phyloP scores from a whole-genome alignment of 2,113 vertebrate species.

The Caranx ignobilis region DNA sequence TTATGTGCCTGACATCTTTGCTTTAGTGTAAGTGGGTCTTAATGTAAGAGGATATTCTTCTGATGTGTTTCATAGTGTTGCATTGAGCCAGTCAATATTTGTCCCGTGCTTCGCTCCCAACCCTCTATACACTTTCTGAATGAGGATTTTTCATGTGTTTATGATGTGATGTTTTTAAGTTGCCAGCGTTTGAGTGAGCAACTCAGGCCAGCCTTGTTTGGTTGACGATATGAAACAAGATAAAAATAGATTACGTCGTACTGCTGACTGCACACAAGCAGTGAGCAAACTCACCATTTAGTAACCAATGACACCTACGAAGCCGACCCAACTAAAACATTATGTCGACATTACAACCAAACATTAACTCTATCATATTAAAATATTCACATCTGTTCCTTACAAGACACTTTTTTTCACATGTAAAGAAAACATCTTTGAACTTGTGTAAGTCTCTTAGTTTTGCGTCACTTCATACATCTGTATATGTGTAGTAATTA shows the following conservation, averaged over 20 bases:
- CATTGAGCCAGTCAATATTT: slow-evolving; percentile 52
- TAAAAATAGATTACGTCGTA: slow-evolving; percentile 77
- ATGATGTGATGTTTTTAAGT: slow-evolving; percentile 60
- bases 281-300: slow-evolving; percentile 77
- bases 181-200: slow-evolving; percentile 69
- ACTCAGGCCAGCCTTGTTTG: slow-evolving; percentile 77
- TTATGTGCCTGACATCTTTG: slow-evolving; percentile 83
- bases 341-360: slow-evolving; percentile 80
- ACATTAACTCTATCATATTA: slow-evolving; percentile 85
- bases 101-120: slow-evolving; percentile 35
- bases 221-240: slow-evolving; percentile 82
- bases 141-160: slow-evolving; percentile 58
- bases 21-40: slow-evolving; percentile 77
- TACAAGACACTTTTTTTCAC: slow-evolving; percentile 84
- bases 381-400: slow-evolving; percentile 87
- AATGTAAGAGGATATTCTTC: slow-evolving; percentile 65
- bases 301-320: slow-evolving; percentile 76
- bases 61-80: slow-evolving; percentile 54
- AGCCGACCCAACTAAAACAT: slow-evolving; percentile 82
- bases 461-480: slow-evolving; percentile 75
- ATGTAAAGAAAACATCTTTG: slow-evolving; percentile 80
- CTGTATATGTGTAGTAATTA: slow-evolving; percentile 84
- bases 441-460: slow-evolving; percentile 77
- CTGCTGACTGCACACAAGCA: slow-evolving; percentile 77
- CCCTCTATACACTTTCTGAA: slow-evolving; percentile 47